Evolutionary conservation across 2,797 vertebrate species (phyloP), one percentile per base, ranked within the genome.

Genomic region (Capromys pilorides): DNA sequence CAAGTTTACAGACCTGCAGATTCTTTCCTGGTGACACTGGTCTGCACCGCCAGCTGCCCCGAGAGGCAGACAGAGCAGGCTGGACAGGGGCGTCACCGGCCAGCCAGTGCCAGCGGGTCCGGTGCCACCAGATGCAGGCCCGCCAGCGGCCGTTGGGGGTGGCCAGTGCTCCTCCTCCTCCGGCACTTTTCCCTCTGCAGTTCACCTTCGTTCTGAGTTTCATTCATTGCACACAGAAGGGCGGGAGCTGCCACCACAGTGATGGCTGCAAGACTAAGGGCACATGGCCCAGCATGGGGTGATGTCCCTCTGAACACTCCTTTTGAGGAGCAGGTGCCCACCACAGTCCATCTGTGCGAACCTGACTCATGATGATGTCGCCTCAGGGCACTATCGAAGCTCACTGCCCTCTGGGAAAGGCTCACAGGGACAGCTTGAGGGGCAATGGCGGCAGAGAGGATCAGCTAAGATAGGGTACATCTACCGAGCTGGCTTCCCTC

Each of bases 11-110:
- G 96, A 93, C 96, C 94, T 90, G 93, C 79, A 51, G 93, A 94
- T 96, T 96, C 97, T 96, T 96, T 95, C 78, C 96, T 92, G 45
- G 54, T 79, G 95, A 96, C 93, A 36, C 3, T 91, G 84, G 78
- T 64, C 82, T 87, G 4, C 0, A 79, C 45, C 21, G 45, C 73
- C 14, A 84, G 86, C 73, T 59, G 67, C 51, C 16, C 0, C 0
- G 0, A 21, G 45, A 71, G 67, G n/a, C 2, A 66, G 67, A 66
- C 59, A 2, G 88, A 73, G 14, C 26, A 79, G 83, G 59, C 94
- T 83, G 77, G 69, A 69, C 54, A 0, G 1, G 0, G 41, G 39
- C 45, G 77, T 22, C 0, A 9, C 51, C 36, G 31, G 62, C 82
- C 18, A 2, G 39, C 85, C 54, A 12, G 2, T 28, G 77, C 87